These are phyloP conservation scores for Microcebus murinus DNA, from an alignment of 2,113 vertebrate species.

Conservation along the genomic window DNA sequence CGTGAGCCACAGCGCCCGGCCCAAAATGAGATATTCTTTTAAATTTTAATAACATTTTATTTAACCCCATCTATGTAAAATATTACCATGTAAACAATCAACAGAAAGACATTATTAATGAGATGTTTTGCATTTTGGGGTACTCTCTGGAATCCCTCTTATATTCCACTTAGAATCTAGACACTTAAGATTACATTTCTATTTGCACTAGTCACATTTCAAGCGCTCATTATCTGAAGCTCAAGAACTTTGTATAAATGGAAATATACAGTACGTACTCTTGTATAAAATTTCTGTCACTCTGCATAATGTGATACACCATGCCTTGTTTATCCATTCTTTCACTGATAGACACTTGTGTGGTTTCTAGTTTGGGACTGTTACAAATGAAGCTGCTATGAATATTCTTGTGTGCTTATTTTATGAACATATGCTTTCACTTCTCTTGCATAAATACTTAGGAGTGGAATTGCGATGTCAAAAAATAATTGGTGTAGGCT, in stretches of 20 bases:
- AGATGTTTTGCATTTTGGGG: not conserved
- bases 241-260: not conserved
- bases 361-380: not conserved
- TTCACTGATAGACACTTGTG: not conserved
- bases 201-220: not conserved
- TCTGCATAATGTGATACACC: not conserved
- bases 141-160: not conserved
- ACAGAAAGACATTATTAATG: not conserved
- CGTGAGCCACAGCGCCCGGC: too few relatives aligned
- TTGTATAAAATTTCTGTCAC: not conserved
- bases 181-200: not conserved
- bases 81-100: not conserved
- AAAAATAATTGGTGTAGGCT: not conserved
- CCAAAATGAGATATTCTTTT: not conserved
- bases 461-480: not conserved
- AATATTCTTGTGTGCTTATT: not conserved
- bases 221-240: not conserved
- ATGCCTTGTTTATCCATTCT: not conserved
- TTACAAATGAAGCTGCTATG: not conserved
- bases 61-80: not conserved
- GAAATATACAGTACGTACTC: not conserved
- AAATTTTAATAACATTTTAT: not conserved
- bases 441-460: not conserved
- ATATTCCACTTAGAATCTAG: too few relatives aligned
- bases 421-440: not conserved